Percentiles rank a stretch among this genome's conserved stretches.
phyloP scores from a whole-genome alignment of 2,888 invertebrate species.

The Latrodectus hesperus region DNA sequence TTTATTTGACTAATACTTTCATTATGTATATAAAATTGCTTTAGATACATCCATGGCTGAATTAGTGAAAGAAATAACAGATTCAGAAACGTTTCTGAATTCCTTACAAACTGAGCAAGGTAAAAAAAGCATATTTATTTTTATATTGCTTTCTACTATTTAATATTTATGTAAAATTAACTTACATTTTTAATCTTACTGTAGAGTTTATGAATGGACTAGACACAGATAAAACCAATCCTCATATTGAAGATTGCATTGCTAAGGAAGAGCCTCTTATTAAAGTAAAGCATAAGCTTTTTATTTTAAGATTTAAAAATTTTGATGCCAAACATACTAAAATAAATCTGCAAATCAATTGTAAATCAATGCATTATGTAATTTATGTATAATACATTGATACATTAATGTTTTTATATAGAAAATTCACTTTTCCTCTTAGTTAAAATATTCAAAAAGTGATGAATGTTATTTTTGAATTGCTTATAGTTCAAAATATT shows the following conservation, averaged over 20 bases:
- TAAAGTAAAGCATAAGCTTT: slow-evolving; percentile 77
- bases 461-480: too few species aligned
- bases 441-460: too few species aligned
- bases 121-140: slow-evolving; percentile 5
- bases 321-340: too few species aligned
- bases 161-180: not conserved
- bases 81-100: slow-evolving; percentile 85
- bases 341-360: too few species aligned
- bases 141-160: not conserved
- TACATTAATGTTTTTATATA: too few species aligned
- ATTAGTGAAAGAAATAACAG: slow-evolving; percentile 89
- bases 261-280: slow-evolving; percentile 87
- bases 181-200: slow-evolving; percentile 45
- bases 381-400: too few species aligned
- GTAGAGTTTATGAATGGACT: slow-evolving; percentile 90
- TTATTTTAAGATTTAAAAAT: not conserved
- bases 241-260: slow-evolving; percentile 94
- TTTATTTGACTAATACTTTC: too few species aligned
- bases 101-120: slow-evolving; percentile 80
- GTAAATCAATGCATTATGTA: too few species aligned
- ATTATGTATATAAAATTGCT: slow-evolving; percentile 63
- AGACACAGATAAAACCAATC: slow-evolving; percentile 90
- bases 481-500: too few species aligned
- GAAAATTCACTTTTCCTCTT: too few species aligned
- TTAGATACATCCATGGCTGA: slow-evolving; percentile 94